Evolutionary conservation across 2,888 invertebrate genomes (phyloP).

Genomic region (Protophormia terraenovae): DNA sequence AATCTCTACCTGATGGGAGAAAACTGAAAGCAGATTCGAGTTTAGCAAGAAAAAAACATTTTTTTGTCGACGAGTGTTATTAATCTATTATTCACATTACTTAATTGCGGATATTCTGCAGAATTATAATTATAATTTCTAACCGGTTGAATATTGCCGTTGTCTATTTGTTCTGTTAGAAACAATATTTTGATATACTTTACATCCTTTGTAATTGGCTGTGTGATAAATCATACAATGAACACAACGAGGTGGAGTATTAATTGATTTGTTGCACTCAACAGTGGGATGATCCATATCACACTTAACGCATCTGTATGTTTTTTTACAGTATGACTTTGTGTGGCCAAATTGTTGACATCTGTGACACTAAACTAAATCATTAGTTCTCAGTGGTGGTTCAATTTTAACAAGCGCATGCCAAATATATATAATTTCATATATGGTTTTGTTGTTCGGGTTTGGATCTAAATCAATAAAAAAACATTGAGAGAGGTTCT

Average conservation of each 20-base stretch:
- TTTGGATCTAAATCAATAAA: slow-evolving; percentile 57
- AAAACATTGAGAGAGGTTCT: slow-evolving; percentile 50
- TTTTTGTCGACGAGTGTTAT: too few relatives aligned
- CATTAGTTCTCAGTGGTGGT: slow-evolving; percentile 25
- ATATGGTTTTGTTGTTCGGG: slow-evolving; percentile 48
- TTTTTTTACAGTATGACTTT: slow-evolving; percentile 17
- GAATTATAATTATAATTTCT: neutral
- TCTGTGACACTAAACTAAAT: slow-evolving; percentile 50
- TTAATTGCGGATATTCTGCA: neutral
- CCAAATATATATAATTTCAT: slow-evolving; percentile 36
- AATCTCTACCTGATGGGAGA: too few relatives aligned
- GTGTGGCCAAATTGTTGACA: slow-evolving; percentile 62
- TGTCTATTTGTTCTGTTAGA: neutral
- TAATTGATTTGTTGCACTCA: neutral
- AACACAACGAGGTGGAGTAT: neutral
- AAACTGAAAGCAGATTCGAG: too few relatives aligned
- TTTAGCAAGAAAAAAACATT: too few relatives aligned
- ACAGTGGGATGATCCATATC: neutral
- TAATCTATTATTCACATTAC: too few relatives aligned
- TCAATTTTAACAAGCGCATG: slow-evolving; percentile 52
- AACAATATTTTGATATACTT: neutral
- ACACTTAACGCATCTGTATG: neutral
- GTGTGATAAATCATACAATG: slow-evolving; percentile 38
- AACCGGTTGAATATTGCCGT: neutral
- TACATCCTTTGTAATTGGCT: slow-evolving; percentile 26